Conservation (phyloP, 2,797 vertebrate species). For the Esox masquinongy region DNA sequence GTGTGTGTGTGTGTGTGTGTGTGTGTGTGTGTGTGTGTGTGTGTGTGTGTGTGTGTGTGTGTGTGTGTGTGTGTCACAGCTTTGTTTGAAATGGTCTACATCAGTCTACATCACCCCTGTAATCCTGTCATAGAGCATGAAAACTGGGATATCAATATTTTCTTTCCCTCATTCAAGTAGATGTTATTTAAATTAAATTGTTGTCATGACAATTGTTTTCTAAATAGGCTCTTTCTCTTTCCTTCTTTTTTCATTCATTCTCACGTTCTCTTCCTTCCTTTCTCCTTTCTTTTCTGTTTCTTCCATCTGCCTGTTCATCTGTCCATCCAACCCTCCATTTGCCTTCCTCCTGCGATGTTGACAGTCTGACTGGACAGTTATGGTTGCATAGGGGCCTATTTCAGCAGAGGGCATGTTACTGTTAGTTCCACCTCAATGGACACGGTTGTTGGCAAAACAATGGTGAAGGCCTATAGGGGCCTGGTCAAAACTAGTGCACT, state of each 20-base stretch:
- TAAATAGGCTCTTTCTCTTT: neutral
- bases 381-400: neutral
- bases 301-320: neutral
- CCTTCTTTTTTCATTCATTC: neutral
- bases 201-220: neutral
- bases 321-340: neutral
- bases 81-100: neutral
- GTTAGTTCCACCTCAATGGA: neutral
- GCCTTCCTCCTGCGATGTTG: neutral
- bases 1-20: conserved; percentile 10
- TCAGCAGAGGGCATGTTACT: neutral
- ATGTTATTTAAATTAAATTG: neutral
- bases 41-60: neutral
- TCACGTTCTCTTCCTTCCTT: too few relatives aligned
- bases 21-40: conserved; percentile 6
- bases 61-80: neutral
- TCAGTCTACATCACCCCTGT: too few relatives aligned
- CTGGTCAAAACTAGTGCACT: neutral
- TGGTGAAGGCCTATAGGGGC: neutral
- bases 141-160: too few relatives aligned
- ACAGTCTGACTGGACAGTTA: neutral
- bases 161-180: too few relatives aligned
- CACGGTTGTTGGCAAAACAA: neutral
- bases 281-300: neutral
- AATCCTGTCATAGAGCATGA: too few relatives aligned